Evolutionary conservation across 2,888 invertebrate species (phyloP), one percentile per base, ranked within the genome.

Genomic region (Tetragonula carbonaria): DNA sequence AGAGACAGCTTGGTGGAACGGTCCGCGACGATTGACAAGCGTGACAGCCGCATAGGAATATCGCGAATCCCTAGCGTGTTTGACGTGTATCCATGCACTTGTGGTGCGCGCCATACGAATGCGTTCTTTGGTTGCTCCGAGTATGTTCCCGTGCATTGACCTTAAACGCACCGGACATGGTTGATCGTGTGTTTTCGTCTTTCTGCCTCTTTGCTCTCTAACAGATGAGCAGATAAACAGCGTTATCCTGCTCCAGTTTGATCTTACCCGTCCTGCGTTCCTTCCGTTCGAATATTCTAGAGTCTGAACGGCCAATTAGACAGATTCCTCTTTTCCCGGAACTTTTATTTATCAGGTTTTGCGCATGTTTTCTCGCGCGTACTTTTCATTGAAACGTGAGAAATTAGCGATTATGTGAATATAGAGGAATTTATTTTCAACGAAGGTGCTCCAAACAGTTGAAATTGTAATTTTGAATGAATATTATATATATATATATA

Each of bases 81-180:
- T 74, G 81, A 74, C 74, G 72, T 77, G 71, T 74, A 78, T 75
- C 78, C 78, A 77, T 79, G n/a, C 28, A 53, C 78, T 80, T 79
- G 18, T n/a, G 53, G 80, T 72, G 67, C 50, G 74, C 55, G 76
- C 71, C 53, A 74, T 73, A 72, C 72, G 45, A 75, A 72, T 63
- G 63, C 66, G 72, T 67, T 71, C 57, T 23, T 57, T 74, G 74
- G 78, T 84, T 55, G 57, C 71, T 59, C 70, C 74, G 71, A 28
- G 1, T 28, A 28, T 28, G 65, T 70, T 62, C 53, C 78, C 73
- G 83, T 88, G 23, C 90, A 38, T 89, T 89, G 89, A 88, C 89
- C 89, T 90, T 89, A 86, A 86, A 88, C 81, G 80, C 84, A 78
- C 78, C 87, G 81, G 79, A 80, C 84, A 81, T 81, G 71, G 71